Evolutionary conservation across 2,113 vertebrate species (phyloP), one percentile per base, ranked within the genome.

Genomic region (Tupaia chinensis): DNA sequence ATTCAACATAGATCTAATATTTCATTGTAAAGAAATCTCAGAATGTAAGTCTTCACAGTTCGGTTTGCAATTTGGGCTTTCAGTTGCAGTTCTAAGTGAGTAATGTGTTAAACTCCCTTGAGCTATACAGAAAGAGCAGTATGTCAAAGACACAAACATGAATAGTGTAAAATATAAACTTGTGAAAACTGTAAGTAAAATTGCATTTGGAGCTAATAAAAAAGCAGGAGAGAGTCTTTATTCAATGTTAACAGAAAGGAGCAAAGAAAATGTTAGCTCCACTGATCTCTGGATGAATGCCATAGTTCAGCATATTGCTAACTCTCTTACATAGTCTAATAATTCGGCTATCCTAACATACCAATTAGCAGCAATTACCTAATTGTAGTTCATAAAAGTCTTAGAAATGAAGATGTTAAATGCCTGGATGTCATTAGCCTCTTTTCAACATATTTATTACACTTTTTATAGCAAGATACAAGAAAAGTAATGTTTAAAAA

Each of bases 301-400:
- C 5, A 54, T 87, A 86, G 4, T 90, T 89, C 85, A 95, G 34
- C 68, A 80, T 79, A 89, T 76, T 61, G 91, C 70, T 23, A 89
- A 80, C 54, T 86, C 69, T 96, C 81, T 56, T 63, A 25, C 10
- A 84, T 2, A 77, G 9, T 81, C 84, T 94, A 63, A 74, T 85
- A 94, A 93, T 85, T 97, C 78, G 93, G 91, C 89, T 78, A 94
- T 95, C 92, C 92, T 96, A 94, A 96, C 93, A 92, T 93, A 95
- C 88, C 92, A 98, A 97, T 98, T 98, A 98, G 73, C 78, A 93
- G 93, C 97, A 98, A 98, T 98, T 98, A 98, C 97, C 85, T 97
- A 97, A 98, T 97, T 97, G 65, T 9, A 25, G 74, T 95, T 96
- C 89, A 97, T 98, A 97, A 98, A 98, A 96, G 69, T 97, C 86